phyloP scores from a whole-genome alignment of 2,113 vertebrate genomes.

The Brachypteracias leptosomus region DNA sequence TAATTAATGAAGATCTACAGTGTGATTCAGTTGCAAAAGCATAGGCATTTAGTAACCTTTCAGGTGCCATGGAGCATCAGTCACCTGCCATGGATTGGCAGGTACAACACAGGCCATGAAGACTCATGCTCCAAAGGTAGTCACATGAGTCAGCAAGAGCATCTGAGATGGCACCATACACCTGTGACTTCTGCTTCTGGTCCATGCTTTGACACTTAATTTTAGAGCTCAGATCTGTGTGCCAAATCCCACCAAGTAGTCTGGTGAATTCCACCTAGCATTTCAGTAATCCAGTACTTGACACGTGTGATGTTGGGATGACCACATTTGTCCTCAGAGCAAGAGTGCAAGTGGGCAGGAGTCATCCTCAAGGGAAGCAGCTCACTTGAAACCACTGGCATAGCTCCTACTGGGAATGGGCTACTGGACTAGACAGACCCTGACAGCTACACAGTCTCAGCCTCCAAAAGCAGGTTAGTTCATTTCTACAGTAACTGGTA shows the following conservation, averaged over 20 bases:
- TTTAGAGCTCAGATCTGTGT: background rate
- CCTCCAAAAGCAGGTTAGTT: background rate
- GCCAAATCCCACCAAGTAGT: background rate
- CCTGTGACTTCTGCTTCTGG: background rate
- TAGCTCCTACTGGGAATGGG: background rate
- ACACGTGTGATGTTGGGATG: background rate
- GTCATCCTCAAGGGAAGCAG: background rate
- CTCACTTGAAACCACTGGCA: background rate
- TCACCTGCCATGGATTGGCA: background rate
- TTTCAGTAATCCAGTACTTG: background rate
- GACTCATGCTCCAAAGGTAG: fast-evolving
- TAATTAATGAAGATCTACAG: background rate
- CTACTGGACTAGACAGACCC: background rate
- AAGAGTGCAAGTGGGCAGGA: background rate
- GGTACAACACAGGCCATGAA: background rate
- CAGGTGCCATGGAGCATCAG: background rate
- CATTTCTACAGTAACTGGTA: background rate
- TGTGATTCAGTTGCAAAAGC: background rate
- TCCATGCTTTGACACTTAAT: background rate
- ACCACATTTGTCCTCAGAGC: background rate
- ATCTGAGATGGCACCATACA: background rate
- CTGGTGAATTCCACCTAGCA: background rate
- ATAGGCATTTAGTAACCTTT: background rate
- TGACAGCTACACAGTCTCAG: background rate
- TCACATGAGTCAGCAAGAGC: too few relatives aligned